A percentile compares a stretch with the other conserved stretches of the same genome.
phyloP scores from a whole-genome alignment of 2,113 vertebrate species.

The Thomomys bottae region DNA sequence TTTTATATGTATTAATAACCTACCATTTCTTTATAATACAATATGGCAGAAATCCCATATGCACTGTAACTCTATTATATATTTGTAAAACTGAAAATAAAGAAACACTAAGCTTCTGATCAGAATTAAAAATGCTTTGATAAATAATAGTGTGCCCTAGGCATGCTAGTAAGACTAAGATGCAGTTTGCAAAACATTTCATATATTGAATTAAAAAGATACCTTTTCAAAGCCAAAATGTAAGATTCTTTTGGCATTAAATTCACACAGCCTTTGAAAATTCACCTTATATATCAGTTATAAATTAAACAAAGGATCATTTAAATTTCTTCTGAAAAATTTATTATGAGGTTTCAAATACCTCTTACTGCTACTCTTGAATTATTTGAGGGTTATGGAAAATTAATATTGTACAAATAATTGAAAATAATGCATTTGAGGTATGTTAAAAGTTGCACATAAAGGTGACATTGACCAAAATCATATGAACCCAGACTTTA shows the following conservation, averaged over 20 bases:
- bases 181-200: not conserved
- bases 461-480: slow-evolving; percentile 43
- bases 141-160: not conserved
- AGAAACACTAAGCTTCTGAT: not conserved
- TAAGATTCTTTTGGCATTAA: not conserved
- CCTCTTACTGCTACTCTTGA: slow-evolving; percentile 29
- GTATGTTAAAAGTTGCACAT: not conserved
- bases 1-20: not conserved
- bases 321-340: slow-evolving; percentile 70
- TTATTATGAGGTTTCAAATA: slow-evolving; percentile 62
- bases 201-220: slow-evolving; percentile 1
- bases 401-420: slow-evolving; percentile 52
- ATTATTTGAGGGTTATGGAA: slow-evolving; percentile 34
- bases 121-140: not conserved
- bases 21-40: not conserved
- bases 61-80: not conserved
- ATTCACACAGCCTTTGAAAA: slow-evolving; percentile 45
- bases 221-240: slow-evolving; percentile 40
- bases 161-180: not conserved
- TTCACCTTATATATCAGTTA: slow-evolving; percentile 52
- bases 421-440: slow-evolving; percentile 30
- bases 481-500: not conserved
- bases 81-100: not conserved
- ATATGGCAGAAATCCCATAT: not conserved
- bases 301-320: slow-evolving; percentile 65